Base-by-base conservation (phyloP, 2,113 vertebrate species). In the Opisthocomus hoazin region DNA sequence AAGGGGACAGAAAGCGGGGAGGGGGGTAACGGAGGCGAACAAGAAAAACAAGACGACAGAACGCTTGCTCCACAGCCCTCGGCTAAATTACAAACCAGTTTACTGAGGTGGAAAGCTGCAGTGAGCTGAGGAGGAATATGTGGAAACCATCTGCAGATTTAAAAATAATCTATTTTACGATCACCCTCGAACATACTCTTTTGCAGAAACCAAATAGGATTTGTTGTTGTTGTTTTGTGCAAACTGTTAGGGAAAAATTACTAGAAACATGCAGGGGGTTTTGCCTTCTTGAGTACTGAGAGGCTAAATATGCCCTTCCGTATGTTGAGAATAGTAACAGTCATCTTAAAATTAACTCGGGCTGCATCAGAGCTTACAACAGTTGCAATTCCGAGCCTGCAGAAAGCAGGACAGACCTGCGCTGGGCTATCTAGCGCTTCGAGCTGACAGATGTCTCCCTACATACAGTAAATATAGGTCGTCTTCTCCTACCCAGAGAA, bases 301-400 rank as follows among this genome's bases (percentile, higher is more conserved):
- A 96, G 88, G 94, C 95, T 96, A 97, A 97, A 97, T 97, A 96
- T 97, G 96, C 96, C 96, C 96, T 97, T 96, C 96, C 96, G 96
- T 92, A 94, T 96, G 95, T 97, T 97, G 73, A 97, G 95, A 97
- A 97, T 97, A 96, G 95, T 94, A 96, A 96, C 94, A 94, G 95
- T 95, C 96, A 91, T 95, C 94, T 96, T 94, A 90, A 96, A 97
- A 96, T 96, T 96, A 95, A 95, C 90, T 97, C 76, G 96, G 92
- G 87, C 95, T 87, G 95, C 87, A 96, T 90, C 95, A 96, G 93
- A 97, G 96, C 96, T 94, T 84, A 71, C 48, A 86, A 95, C 75
- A 95, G 92, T 94, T 89, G 94, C 97, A 93, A 91, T 89, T 92
- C 84, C 19, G 80, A 95, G 93, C 70, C 84, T 87, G 94, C 91